A percentile compares a stretch with the other conserved stretches of the same genome.
Conservation (phyloP, 1,140 invertebrate species). For the Aphelinus atriplicis region DNA sequence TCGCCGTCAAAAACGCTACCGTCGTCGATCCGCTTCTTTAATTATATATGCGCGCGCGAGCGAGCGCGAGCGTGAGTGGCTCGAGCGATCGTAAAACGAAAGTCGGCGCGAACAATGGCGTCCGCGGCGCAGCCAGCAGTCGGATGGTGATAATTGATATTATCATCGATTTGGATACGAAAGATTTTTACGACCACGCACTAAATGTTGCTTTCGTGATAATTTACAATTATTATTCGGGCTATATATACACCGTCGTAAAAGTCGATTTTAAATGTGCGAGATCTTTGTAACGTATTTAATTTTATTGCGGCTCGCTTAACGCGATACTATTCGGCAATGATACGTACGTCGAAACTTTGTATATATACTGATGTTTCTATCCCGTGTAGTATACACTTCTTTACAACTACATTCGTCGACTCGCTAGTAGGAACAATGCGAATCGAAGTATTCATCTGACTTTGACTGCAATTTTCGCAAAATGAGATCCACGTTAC, state of each 20-base stretch:
- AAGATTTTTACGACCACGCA: conserved; percentile 15
- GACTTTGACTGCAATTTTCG: no score
- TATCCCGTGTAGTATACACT: no score
- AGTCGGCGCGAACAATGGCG: background rate
- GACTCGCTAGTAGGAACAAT: no score
- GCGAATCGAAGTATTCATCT: no score
- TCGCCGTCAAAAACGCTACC: conserved; percentile 39
- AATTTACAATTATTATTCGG: conserved; percentile 34
- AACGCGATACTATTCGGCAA: no score
- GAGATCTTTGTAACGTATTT: background rate
- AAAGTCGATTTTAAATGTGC: conserved; percentile 6
- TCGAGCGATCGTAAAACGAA: conserved; percentile 19
- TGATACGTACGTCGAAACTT: no score
- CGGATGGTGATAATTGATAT: conserved; percentile 37
- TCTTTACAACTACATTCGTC: no score
- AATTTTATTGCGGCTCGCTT: no score
- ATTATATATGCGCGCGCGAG: conserved; percentile 8
- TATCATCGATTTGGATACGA: conserved; percentile 37
- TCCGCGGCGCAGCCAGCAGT: background rate
- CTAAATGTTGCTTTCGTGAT: conserved; percentile 23
- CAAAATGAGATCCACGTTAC: no score
- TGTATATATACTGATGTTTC: no score
- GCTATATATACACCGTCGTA: background rate
- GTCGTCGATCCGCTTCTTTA: conserved; percentile 30
- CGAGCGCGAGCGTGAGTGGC: background rate